Conservation (phyloP, 1,140 invertebrate species). For the Ganaspis sp. region DNA sequence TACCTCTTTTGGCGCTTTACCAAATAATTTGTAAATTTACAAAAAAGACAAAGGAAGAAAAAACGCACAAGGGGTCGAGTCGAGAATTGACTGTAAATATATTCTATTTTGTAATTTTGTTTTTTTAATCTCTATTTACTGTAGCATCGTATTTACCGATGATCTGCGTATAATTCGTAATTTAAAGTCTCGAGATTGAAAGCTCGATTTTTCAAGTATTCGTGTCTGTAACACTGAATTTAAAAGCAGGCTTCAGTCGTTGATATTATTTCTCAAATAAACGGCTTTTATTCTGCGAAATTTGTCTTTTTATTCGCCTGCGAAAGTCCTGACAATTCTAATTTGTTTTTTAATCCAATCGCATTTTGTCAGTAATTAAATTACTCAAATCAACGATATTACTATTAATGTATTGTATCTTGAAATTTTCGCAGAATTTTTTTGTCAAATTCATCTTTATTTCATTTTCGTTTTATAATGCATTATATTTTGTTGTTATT, state of each 20-base stretch:
- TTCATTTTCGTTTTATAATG: no score
- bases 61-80: neutral
- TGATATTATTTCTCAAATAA: slow-evolving; percentile 62
- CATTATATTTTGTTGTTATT: no score
- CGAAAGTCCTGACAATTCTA: no score
- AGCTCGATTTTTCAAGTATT: slow-evolving; percentile 12
- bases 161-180: neutral
- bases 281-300: slow-evolving; percentile 43
- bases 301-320: neutral
- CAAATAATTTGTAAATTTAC: neutral
- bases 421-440: no score
- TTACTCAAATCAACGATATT: no score
- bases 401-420: no score
- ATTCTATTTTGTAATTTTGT: slow-evolving; percentile 40
- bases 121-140: neutral
- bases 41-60: neutral
- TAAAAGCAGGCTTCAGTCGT: slow-evolving; percentile 28
- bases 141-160: neutral
- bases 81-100: slow-evolving; percentile 17
- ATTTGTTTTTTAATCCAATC: no score
- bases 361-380: no score
- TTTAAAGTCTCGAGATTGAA: neutral
- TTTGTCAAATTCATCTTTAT: no score
- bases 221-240: neutral
- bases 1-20: neutral